Conservation (phyloP, 2,888 invertebrate species). For the Ichneumoninae sp. region DNA sequence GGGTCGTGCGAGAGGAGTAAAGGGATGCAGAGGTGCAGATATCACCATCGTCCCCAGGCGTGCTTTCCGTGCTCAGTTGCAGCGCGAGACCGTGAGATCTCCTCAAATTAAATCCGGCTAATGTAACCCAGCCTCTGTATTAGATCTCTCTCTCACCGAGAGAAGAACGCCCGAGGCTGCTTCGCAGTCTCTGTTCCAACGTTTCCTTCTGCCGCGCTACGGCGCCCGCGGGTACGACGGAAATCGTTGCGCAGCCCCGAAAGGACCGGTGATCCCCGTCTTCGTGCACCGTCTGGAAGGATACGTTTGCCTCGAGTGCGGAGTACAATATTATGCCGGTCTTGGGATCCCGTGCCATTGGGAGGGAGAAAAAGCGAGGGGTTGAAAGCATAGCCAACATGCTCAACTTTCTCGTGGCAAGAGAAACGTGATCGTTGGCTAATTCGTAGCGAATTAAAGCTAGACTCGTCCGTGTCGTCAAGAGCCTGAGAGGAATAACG, state of each 20-base stretch:
- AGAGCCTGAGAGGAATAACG: not conserved
- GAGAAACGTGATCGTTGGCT: conserved; percentile 18
- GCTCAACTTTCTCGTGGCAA: conserved; percentile 5
- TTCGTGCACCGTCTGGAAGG: not conserved
- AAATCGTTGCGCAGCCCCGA: conserved; percentile 8
- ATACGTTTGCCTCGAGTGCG: not conserved
- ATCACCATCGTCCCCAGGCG: conserved; percentile 47
- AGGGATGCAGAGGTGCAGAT: conserved; percentile 21
- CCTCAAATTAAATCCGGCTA: conserved; percentile 82
- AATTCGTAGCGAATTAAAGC: conserved; percentile 27
- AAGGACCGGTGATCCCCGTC: conserved; percentile 19
- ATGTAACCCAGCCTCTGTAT: conserved; percentile 80
- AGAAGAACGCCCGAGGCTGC: conserved; percentile 48
- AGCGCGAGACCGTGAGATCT: conserved; percentile 63
- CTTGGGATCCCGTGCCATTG: conserved; percentile 1
- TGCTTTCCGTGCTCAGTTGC: conserved; percentile 66
- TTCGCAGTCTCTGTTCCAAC: conserved; percentile 4
- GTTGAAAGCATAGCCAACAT: not conserved
- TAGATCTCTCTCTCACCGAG: conserved; percentile 77
- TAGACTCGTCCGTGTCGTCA: not conserved
- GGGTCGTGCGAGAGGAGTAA: not conserved
- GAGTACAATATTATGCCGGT: conserved; percentile 32
- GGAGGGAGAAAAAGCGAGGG: not conserved
- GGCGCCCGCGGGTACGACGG: not conserved
- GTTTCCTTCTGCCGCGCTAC: not conserved